Percentiles rank a stretch among this genome's conserved stretches.
Evolutionary conservation across 2,113 vertebrate species (phyloP).

Genomic region (Peucedramus taeniatus): DNA sequence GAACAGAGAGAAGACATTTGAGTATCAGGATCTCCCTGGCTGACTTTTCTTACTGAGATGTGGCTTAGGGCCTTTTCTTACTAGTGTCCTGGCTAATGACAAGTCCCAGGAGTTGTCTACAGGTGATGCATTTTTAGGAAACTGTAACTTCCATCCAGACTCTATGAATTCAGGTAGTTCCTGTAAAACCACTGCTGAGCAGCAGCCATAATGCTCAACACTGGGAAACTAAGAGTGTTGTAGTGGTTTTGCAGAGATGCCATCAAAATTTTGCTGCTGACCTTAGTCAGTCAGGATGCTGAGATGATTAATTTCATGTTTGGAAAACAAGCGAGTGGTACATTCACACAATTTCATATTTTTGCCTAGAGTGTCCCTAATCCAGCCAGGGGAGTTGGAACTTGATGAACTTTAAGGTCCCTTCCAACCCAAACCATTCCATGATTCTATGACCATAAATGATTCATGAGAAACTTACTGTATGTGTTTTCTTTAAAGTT

Average conservation of each 20-base stretch:
- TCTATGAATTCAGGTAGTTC: neutral
- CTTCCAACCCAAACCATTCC: neutral
- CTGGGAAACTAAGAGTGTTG: fast-evolving
- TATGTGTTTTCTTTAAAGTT: neutral
- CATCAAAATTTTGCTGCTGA: neutral
- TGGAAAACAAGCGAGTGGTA: neutral
- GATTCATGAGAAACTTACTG: neutral
- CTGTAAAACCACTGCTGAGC: neutral
- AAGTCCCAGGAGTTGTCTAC: neutral
- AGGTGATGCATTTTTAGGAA: neutral
- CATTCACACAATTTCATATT: neutral
- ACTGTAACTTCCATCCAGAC: neutral
- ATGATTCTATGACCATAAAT: neutral
- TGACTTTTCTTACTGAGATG: neutral
- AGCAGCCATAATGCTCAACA: neutral
- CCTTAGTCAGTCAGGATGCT: neutral
- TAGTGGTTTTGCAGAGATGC: neutral
- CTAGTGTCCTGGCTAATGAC: neutral
- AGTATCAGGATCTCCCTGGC: neutral
- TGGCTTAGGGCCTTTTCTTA: neutral
- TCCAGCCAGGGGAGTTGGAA: neutral
- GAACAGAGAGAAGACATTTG: neutral
- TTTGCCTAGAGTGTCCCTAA: neutral
- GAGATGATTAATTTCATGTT: neutral
- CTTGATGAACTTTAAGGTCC: neutral